Evolutionary conservation across 2,797 vertebrate species (phyloP).

Genomic region (Tangara arthus): DNA sequence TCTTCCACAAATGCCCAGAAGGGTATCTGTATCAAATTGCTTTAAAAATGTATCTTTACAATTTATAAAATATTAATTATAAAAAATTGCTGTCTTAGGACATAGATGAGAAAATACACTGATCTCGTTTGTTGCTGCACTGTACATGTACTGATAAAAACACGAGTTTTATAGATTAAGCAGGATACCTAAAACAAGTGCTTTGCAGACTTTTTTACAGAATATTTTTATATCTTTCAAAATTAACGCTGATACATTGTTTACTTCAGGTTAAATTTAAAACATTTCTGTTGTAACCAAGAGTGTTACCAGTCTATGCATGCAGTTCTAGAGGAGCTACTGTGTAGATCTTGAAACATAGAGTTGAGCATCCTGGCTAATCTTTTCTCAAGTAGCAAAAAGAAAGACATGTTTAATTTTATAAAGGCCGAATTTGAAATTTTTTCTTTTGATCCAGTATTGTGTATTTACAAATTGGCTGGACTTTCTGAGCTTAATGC

Average conservation of each 20-base stretch:
- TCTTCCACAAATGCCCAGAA: neutral
- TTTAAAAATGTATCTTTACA: neutral
- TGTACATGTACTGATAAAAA: neutral
- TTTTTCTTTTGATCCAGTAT: neutral
- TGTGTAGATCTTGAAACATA: neutral
- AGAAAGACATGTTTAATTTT: neutral
- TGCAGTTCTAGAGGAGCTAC: neutral
- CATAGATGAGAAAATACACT: neutral
- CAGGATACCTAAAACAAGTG: neutral
- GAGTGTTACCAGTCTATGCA: neutral
- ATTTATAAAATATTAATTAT: neutral
- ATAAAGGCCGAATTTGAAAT: neutral
- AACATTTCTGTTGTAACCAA: neutral
- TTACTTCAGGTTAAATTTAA: neutral
- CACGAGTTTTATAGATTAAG: neutral
- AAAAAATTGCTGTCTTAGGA: neutral
- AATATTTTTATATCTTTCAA: neutral
- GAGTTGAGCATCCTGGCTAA: neutral
- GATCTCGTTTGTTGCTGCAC: neutral
- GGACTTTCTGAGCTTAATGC: neutral
- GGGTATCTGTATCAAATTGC: neutral
- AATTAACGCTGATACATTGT: fast-evolving
- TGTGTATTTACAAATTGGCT: neutral
- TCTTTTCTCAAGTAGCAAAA: neutral
- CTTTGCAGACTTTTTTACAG: neutral